phyloP scores from a whole-genome alignment of 2,888 invertebrate species.

The Kuschelorhynchus macadamiae region DNA sequence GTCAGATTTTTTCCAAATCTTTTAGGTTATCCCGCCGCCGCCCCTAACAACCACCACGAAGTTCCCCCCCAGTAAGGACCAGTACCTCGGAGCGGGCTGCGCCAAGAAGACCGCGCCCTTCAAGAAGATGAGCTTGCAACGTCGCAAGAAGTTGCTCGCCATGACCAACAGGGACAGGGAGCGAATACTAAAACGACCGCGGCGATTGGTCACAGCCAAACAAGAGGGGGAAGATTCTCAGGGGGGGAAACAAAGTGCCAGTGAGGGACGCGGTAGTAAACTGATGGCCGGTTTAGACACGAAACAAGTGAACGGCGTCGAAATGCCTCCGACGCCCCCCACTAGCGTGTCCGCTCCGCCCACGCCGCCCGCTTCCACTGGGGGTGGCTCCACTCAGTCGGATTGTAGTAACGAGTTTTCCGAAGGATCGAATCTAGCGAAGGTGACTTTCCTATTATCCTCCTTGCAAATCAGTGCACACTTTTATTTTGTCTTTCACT shows the following conservation, averaged over 20 bases:
- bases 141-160: slow-evolving; percentile 70
- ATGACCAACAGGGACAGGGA: slow-evolving; percentile 66
- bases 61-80: slow-evolving; percentile 49
- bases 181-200: slow-evolving; percentile 61
- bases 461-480: too few species aligned
- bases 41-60: slow-evolving; percentile 22
- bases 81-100: slow-evolving; percentile 71
- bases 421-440: slow-evolving; percentile 54
- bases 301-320: slow-evolving; percentile 55
- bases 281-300: background rate
- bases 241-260: slow-evolving; percentile 22
- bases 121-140: slow-evolving; percentile 70
- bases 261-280: slow-evolving; percentile 35
- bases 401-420: slow-evolving; percentile 61
- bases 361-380: slow-evolving; percentile 70
- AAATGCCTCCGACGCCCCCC: slow-evolving; percentile 76
- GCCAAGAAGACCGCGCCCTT: slow-evolving; percentile 74
- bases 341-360: slow-evolving; percentile 75
- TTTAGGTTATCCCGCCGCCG: slow-evolving; percentile 30
- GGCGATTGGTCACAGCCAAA: slow-evolving; percentile 57
- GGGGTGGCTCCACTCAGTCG: slow-evolving; percentile 58
- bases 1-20: too few species aligned
- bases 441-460: slow-evolving; percentile 18
- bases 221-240: slow-evolving; percentile 46
- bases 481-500: too few species aligned